Evolutionary conservation across 2,113 vertebrate species (phyloP), one percentile per base, ranked within the genome.

Genomic region (Pollachius pollachius): DNA sequence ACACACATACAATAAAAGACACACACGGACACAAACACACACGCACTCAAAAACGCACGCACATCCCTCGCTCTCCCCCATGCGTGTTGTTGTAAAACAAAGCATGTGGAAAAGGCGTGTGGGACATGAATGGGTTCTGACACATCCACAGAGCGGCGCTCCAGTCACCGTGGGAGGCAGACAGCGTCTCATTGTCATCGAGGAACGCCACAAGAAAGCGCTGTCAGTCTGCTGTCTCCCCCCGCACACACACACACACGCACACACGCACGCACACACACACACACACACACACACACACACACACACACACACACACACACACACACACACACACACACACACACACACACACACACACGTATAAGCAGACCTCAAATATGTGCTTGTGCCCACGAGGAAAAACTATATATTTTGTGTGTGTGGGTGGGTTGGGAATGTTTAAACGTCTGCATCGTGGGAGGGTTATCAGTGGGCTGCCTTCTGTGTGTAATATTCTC

Each of bases 201-300:
- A 58, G 59, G 65, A 67, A 15, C 23, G 64, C 65, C 73, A 73
- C 72, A 68, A 76, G 77, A 72, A 85, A 86, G 76, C 71, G 79
- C 71, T 73, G 52, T 9, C 57, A 1, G 61, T 67, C 76, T 69
- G 78, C 15, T 78, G 15, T 67, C 12, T n/a, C 30, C 30, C 16
- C 60, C 5, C 60, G 0, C 60, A 23, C 23, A 23, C 21, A 15
- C n/a, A 23, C 68, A 17, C 59, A 13, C 59, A 21, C 56, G 16
- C 27, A 59, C 56, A 41, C 37, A 41, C 37, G 4, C 37, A 41
- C 37, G 4, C 37, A 41, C 37, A 41, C 37, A 41, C 37, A 41
- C 37, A 41, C 58, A 2, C 18, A 11, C 58, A 11, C 58, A 11
- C 58, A 11, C 17, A 19, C 58, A 19, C 58, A 2, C 58, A 4